Evolutionary conservation across 2,797 vertebrate genomes (phyloP).

Genomic region (Alosa sapidissima): DNA sequence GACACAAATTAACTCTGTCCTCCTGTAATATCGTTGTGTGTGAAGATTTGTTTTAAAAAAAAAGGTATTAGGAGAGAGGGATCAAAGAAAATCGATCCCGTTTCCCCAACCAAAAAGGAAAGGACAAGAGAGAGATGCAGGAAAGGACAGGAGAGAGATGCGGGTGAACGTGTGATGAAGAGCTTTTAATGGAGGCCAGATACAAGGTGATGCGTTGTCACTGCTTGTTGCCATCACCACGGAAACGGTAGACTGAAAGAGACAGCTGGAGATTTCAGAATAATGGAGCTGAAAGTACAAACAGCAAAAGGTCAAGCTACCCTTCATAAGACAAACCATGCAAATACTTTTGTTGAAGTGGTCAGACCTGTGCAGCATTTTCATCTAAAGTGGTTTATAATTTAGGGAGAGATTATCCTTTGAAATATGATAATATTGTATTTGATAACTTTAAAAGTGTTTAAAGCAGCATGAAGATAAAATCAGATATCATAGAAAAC

Average conservation of each 20-base stretch:
- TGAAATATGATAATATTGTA: neutral
- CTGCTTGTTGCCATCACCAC: neutral
- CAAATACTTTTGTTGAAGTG: neutral
- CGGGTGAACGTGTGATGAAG: conserved; percentile 10
- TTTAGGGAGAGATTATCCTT: neutral
- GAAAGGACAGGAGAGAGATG: neutral
- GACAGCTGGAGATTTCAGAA: neutral
- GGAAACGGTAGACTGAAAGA: neutral
- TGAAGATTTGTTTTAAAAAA: neutral
- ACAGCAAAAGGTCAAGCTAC: neutral
- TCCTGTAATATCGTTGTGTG: neutral
- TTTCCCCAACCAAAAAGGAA: neutral
- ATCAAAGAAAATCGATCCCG: neutral
- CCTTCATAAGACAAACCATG: neutral
- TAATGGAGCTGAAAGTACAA: neutral
- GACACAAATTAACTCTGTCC: neutral
- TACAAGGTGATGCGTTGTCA: conserved; percentile 1
- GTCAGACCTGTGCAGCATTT: neutral
- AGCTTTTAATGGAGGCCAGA: neutral
- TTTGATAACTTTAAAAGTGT: no score
- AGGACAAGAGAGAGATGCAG: neutral
- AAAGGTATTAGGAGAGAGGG: neutral
- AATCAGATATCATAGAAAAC: no score
- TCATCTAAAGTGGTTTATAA: neutral
- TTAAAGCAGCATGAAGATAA: no score